Conservation (phyloP, 2,888 invertebrate genomes). For the Cerceris ruficornis region DNA sequence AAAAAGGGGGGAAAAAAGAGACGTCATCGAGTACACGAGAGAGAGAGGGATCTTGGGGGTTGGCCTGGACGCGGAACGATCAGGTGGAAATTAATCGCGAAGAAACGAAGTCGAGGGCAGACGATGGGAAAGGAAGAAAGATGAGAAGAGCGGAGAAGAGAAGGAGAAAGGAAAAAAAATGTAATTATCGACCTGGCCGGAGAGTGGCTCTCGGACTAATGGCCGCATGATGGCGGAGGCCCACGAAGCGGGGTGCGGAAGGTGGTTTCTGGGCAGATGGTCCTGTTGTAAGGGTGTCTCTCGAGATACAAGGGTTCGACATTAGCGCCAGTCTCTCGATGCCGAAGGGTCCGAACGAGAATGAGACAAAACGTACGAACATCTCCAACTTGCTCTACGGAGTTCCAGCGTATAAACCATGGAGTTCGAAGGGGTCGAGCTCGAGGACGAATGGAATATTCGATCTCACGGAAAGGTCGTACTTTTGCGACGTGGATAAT, state of each 20-base stretch:
- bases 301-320: slow-evolving; percentile 70
- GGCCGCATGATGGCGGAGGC: slow-evolving; percentile 45
- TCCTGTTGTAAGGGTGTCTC: slow-evolving; percentile 60
- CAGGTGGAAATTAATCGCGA: slow-evolving; percentile 53
- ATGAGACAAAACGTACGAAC: slow-evolving; percentile 42
- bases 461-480: background rate
- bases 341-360: slow-evolving; percentile 36
- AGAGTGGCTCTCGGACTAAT: slow-evolving; percentile 68
- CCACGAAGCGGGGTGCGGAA: slow-evolving; percentile 16
- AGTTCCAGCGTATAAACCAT: slow-evolving; percentile 39
- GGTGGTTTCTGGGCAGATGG: slow-evolving; percentile 62
- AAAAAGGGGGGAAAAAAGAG: background rate
- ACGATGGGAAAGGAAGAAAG: slow-evolving; percentile 5
- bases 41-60: slow-evolving; percentile 5
- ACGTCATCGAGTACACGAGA: background rate
- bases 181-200: slow-evolving; percentile 69
- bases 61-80: slow-evolving; percentile 31
- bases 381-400: slow-evolving; percentile 37
- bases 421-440: background rate
- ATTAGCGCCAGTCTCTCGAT: slow-evolving; percentile 61
- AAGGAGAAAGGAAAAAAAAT: slow-evolving; percentile 53
- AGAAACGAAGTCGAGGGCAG: slow-evolving; percentile 13
- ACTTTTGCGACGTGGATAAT: background rate
- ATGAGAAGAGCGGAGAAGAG: background rate
- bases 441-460: background rate